phyloP scores from a whole-genome alignment of 2,797 vertebrate genomes.

The Platalea minor region DNA sequence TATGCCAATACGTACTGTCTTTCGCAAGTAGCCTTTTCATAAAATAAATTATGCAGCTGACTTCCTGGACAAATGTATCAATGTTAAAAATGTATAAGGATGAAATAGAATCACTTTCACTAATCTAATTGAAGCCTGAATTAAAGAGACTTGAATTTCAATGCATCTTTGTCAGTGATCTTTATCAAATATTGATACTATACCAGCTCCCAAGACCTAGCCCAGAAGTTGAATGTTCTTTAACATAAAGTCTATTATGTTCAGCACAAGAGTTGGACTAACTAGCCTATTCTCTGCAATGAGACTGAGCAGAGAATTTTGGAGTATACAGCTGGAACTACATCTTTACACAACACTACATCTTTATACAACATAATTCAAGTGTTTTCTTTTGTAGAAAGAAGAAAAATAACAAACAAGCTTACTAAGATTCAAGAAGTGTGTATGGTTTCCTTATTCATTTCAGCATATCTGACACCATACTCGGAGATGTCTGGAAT shows the following conservation, averaged over 20 bases:
- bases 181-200: slow-evolving; percentile 33
- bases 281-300: neutral
- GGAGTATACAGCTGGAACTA: neutral
- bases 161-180: slow-evolving; percentile 2
- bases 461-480: accelerated
- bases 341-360: neutral
- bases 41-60: slow-evolving; percentile 6
- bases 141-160: slow-evolving; percentile 28
- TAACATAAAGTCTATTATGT: neutral
- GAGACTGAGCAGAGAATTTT: accelerated
- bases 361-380: neutral
- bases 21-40: neutral
- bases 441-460: neutral
- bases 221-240: neutral
- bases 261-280: neutral
- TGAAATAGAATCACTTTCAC: neutral
- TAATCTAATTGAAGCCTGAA: slow-evolving; percentile 10
- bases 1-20: neutral
- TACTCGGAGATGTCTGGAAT: neutral
- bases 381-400: neutral
- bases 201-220: neutral
- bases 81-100: slow-evolving; percentile 46
- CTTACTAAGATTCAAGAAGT: neutral
- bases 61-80: slow-evolving; percentile 7
- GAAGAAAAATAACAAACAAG: neutral